Base-by-base conservation (phyloP, 2,888 invertebrate species). In the Caenorhabditis plicata region DNA sequence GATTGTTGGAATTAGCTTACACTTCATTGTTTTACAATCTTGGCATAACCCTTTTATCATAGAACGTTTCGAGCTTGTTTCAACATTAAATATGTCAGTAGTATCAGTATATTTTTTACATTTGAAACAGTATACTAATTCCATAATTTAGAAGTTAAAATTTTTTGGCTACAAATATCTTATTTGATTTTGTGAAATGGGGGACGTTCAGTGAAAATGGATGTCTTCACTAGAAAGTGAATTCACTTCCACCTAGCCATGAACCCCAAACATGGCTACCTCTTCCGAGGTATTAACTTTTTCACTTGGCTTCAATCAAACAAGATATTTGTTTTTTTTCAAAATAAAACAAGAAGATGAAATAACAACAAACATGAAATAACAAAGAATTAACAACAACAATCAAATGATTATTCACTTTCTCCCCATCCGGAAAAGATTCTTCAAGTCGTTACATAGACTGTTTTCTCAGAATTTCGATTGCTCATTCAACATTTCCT, bases 1-100 rank as follows among this genome's bases (percentile, higher is more conserved):
- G 35, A 52, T 43, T 50, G 40, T 52, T 42, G 46, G 36, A 57
- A 62, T 56, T 50, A 62, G 31, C 45, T 62, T 62, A 57, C 52
- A 62, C 47, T 62, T 57, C 39, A 27, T 57, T 38, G 57, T 48
- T 22, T 53, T 58, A 49, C 57, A 62, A 31, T 53, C 41, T 44
- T 44, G 36, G 40, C 58, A 58, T 29, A 25, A 13, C 17, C 57
- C 56, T 39, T 56, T 56, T 27, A 53, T 39, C 51, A 52, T 53
- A 8, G 20, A 26, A 22, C 51, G 5, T 5, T 44, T 35, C n/a
- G n/a, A 27, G 13, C 31, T 51, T 9, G 51, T 33, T 13, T 27
- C 15, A 8, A 32, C 15, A 27, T 51, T n/a, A 32, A 15, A 41
- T 17, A 41, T 48, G 31, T 54, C 41, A 41, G 31, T 40, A 31